These are phyloP conservation scores for Lonchura striata DNA, from an alignment of 2,113 vertebrate genomes.

Conservation along the genomic window DNA sequence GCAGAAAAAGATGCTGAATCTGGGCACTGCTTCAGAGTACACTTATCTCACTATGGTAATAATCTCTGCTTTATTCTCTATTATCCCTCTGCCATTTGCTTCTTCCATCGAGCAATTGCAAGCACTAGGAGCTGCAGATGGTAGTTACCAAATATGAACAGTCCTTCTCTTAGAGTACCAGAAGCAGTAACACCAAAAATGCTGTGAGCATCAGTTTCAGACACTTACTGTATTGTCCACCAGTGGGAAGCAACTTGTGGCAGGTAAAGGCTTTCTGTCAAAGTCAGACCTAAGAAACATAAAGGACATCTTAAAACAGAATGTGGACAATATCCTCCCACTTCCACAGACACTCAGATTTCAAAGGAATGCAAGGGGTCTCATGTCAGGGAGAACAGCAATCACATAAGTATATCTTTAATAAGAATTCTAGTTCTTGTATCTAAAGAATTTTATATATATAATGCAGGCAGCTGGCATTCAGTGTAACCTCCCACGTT, in stretches of 20 bases:
- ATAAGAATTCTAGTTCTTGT: neutral
- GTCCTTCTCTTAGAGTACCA: neutral
- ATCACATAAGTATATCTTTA: neutral
- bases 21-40: conserved; percentile 86
- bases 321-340: neutral
- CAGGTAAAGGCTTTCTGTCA: neutral
- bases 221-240: neutral
- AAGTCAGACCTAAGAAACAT: neutral
- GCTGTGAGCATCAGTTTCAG: neutral
- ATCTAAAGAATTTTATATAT: neutral
- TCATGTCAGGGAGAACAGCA: neutral
- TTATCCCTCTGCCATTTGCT: neutral
- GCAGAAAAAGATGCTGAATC: conserved; percentile 87
- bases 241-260: neutral
- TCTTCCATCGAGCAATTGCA: neutral
- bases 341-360: neutral
- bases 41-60: conserved; percentile 89
- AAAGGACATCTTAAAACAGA: neutral
- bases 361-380: neutral
- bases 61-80: neutral
- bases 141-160: neutral
- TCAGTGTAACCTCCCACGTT: neutral
- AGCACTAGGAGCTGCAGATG: neutral
- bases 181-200: neutral
- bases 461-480: neutral